phyloP scores from a whole-genome alignment of 1,140 invertebrate genomes.

The Papilio polytes region DNA sequence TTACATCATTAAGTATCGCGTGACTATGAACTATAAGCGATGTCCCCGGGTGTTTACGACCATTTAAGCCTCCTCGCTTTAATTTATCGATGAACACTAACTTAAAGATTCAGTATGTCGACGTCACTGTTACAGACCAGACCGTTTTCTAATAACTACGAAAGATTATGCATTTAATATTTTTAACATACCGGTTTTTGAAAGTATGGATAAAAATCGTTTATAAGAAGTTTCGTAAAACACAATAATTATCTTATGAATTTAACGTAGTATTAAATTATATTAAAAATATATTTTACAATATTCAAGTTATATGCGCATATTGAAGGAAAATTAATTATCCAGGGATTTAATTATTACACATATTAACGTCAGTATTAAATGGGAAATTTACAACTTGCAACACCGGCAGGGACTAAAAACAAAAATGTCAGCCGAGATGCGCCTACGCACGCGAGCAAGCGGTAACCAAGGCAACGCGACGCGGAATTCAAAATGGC shows the following conservation, averaged over 20 bases:
- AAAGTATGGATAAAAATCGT: neutral
- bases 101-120: slow-evolving; percentile 49
- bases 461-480: slow-evolving; percentile 64
- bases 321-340: slow-evolving; percentile 32
- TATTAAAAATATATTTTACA: slow-evolving; percentile 20
- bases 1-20: slow-evolving; percentile 77
- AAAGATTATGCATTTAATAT: neutral
- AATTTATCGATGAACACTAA: slow-evolving; percentile 67
- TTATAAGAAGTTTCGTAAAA: neutral
- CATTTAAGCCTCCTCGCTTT: slow-evolving; percentile 66
- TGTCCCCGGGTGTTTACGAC: slow-evolving; percentile 70
- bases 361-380: slow-evolving; percentile 34
- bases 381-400: slow-evolving; percentile 33
- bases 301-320: slow-evolving; percentile 1
- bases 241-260: neutral
- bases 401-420: slow-evolving; percentile 33
- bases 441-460: slow-evolving; percentile 57
- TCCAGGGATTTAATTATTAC: slow-evolving; percentile 25
- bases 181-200: neutral
- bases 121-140: slow-evolving; percentile 36
- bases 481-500: slow-evolving; percentile 61
- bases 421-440: slow-evolving; percentile 46
- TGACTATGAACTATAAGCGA: slow-evolving; percentile 70
- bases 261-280: neutral
- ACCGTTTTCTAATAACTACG: slow-evolving; percentile 27